Evolutionary conservation across 2,888 invertebrate species (phyloP), one percentile per base, ranked within the genome.

Genomic region (Diaphora mendica): DNA sequence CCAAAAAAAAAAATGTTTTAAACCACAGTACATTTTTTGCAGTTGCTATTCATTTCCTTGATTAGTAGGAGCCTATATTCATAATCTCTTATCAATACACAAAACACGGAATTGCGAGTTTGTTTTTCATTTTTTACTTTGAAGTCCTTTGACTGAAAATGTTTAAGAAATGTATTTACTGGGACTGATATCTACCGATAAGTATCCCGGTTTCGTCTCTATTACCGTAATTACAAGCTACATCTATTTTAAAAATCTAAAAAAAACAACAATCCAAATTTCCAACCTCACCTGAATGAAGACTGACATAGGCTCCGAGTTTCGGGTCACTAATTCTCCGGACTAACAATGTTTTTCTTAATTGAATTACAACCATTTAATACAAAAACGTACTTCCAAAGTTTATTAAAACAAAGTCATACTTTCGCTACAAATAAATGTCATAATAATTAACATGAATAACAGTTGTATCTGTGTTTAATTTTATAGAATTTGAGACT

Each of bases 341-440:
- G 30, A 30, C n/a, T n/a, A n/a, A 62, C 70, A 70, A 59, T 39
- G 39, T 39, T 39, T 44, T 70, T 20, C 42, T 62, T 70, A 59
- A 69, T 69, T 69, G 55, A 70, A 70, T 62, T 70, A 62, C 62
- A 70, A 59, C 69, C 26, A 62, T 30, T 30, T 17, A 2, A 69
- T 42, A 59, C 15, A n/a, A 55, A 51, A 17, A 44, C 23, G 17
- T 20, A 30, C 11, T 44, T 67, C 26, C 17, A 11, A 55, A 48
- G 1, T 48, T 33, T 48, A 23, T 33, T 30, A 23, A 48, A 20
- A 48, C 17, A 48, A 48, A 30, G 9, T 44, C 3, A 11, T 17
- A 67, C 7, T 30, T 30, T 30, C 26, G 30, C 4, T 30, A 17
- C 30, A 30, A 30, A 62, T 26, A 62, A 62, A 15, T 30, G 26